Evolutionary conservation across 2,113 vertebrate species (phyloP), one percentile per base, ranked within the genome.

Genomic region (Scatophagus argus): DNA sequence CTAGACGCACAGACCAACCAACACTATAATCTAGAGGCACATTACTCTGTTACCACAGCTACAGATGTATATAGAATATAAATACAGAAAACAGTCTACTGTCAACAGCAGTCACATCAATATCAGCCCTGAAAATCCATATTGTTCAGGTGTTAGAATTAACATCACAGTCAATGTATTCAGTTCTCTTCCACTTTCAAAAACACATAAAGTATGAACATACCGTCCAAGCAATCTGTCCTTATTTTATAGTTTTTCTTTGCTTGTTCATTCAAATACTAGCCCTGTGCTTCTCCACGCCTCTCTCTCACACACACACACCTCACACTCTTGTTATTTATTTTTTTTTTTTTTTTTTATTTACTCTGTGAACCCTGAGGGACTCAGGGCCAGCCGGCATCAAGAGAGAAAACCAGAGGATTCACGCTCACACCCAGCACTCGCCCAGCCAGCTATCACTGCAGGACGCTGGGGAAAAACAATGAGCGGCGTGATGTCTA

Each of bases 401-500:
- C 41, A 62, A 51, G 32, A 87, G 76, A 60, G 54, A 39, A 71
- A 78, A 64, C 31, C 34, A 6, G 54, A 62, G 58, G 58, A 72
- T 74, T 64, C 31, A 5, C 19, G 1, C 63, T 81, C 44, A 16
- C 46, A 21, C 64, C 21, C 60, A 4, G 44, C 58, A 38, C 38
- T 67, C 27, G 25, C 86, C 74, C 39, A 27, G 25, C 41, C 25
- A 70, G 76, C 68, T 69, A 62, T 83, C 73, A 34, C 76, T 55
- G 74, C 75, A 46, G 32, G 72, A 51, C 58, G 58, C 51, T 23
- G 56, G 23, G 47, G 60, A 4, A 59, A 72, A 72, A 83, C 83
- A 86, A 87, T 82, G 65, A 87, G 64, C 55, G 67, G 34, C 39
- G 49, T 55, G 77, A 86, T 89, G 65, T 74, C 54, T 74, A 86